Base-by-base conservation (phyloP, 2,113 vertebrate genomes). In the Typhlomys cinereus region DNA sequence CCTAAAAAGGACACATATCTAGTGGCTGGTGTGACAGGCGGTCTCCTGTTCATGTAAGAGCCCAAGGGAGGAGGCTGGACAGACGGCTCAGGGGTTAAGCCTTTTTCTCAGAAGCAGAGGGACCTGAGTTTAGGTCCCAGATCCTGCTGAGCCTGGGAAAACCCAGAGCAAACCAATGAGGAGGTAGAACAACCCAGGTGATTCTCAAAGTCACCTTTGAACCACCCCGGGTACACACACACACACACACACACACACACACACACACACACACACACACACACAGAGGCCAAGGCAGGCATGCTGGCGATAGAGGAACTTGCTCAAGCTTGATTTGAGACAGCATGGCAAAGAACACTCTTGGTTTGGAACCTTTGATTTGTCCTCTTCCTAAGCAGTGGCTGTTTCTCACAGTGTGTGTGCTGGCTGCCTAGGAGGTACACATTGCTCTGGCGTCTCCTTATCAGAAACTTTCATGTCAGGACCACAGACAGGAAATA, bases 341-440 rank as follows among this genome's bases (percentile, higher is more conserved):
- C 31, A 7, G 27, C 11, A 39, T 31, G 44, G 39, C 29, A 21
- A 79, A 91, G 57, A 50, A 54, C 18, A 12, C 81, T 75, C 81
- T 39, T 61, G 62, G 81, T 88, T 62, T 48, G 81, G 69, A 85
- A 81, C 1, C 73, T 93, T 46, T 46, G 54, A 39, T 89, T 80
- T 84, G 46, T 54, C 23, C 48, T 15, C 41, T 44, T 59, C 69
- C 82, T 94, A 82, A 82, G 69, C 31, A 82, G 57, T 82, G 18
- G 31, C 69, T 85, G 89, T 90, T 94, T 94, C 64, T 46, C 21
- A 74, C 78, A 85, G 9, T 78, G 75, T 39, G 75, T 39, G 52
- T 57, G 75, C 41, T 57, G 79, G 88, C 46, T 46, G 81, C 89
- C 92, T 48, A 84, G 78, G 50, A 94, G 89, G 89, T 85, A 64